A percentile compares a stretch with the other conserved stretches of the same genome.
These are phyloP conservation scores for Xiphias gladius DNA, from an alignment of 2,113 vertebrate genomes.

Conservation along the genomic window DNA sequence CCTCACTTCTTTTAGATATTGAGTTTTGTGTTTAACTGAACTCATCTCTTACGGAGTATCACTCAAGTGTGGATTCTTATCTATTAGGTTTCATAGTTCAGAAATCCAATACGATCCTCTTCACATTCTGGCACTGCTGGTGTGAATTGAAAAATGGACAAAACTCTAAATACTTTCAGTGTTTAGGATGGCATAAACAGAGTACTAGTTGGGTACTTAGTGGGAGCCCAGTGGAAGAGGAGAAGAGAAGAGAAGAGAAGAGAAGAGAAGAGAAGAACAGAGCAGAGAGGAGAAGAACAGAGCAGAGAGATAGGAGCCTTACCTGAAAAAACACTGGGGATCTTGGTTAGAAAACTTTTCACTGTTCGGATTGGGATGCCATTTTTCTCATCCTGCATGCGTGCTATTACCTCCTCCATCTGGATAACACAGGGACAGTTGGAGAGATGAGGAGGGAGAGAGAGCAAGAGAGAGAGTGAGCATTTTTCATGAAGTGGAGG, in stretches of 20 bases:
- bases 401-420: constrained; percentile 98
- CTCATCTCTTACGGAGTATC: constrained; percentile 9
- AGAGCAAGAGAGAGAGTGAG: constrained; percentile 19
- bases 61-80: constrained; percentile 14
- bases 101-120: constrained; percentile 44
- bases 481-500: constrained; percentile 23
- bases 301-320: constrained; percentile 72
- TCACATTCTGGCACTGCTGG: constrained; percentile 36
- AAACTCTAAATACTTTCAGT: constrained; percentile 39
- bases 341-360: constrained; percentile 99
- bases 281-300: not conserved
- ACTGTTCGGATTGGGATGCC: constrained; percentile 98
- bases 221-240: constrained; percentile 29
- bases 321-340: constrained; percentile 99
- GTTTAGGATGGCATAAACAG: constrained; percentile 52
- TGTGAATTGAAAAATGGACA: constrained; percentile 51
- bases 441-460: constrained; percentile 6
- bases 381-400: constrained; percentile 98
- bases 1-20: too few species aligned
- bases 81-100: constrained; percentile 17
- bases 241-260: not conserved
- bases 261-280: not conserved
- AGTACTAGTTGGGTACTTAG: constrained; percentile 30
- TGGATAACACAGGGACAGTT: constrained; percentile 70
- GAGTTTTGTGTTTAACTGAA: constrained; percentile 22